Percentiles rank a stretch among this genome's conserved stretches.
phyloP scores from a whole-genome alignment of 1,140 invertebrate genomes.

The Telenomus remus region DNA sequence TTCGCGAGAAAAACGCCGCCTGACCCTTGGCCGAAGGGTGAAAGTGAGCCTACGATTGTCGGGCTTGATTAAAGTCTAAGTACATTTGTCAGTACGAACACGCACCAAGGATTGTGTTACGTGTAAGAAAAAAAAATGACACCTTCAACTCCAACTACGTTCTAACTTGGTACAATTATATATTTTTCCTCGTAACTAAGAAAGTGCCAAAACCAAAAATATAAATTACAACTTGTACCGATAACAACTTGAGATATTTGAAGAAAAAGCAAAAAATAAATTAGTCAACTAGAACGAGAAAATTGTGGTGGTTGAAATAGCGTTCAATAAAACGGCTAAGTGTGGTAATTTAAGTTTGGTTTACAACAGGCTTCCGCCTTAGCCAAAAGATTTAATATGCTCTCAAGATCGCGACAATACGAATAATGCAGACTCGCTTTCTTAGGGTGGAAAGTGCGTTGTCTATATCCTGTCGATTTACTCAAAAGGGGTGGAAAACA shows the following conservation, averaged over 20 bases:
- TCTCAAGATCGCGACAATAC: slow-evolving; percentile 58
- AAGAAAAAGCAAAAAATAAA: too few species aligned
- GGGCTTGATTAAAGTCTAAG: slow-evolving; percentile 52
- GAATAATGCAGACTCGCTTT: slow-evolving; percentile 55
- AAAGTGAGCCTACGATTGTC: slow-evolving; percentile 52
- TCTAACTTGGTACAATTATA: too few species aligned
- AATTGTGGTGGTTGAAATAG: slow-evolving; percentile 23
- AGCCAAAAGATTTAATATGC: slow-evolving; percentile 51
- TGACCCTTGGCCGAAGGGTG: slow-evolving; percentile 56
- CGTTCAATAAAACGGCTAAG: slow-evolving; percentile 59
- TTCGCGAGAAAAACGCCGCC: slow-evolving; percentile 54
- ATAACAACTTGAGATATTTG: too few species aligned
- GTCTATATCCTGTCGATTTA: slow-evolving; percentile 26
- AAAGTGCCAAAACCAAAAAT: too few species aligned
- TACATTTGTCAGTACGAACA: slow-evolving; percentile 58
- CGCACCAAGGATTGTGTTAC: slow-evolving; percentile 34
- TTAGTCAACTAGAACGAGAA: neutral
- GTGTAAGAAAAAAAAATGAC: slow-evolving; percentile 31
- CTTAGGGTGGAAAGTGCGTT: slow-evolving; percentile 37
- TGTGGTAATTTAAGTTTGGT: slow-evolving; percentile 56
- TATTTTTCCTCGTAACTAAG: too few species aligned
- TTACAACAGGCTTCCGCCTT: slow-evolving; percentile 56
- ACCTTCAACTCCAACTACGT: slow-evolving; percentile 23
- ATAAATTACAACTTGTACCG: too few species aligned
- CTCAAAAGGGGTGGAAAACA: neutral